A percentile compares a stretch with the other conserved stretches of the same genome.
Conservation (phyloP, 2,888 invertebrate genomes). For the Endomychus coccineus region DNA sequence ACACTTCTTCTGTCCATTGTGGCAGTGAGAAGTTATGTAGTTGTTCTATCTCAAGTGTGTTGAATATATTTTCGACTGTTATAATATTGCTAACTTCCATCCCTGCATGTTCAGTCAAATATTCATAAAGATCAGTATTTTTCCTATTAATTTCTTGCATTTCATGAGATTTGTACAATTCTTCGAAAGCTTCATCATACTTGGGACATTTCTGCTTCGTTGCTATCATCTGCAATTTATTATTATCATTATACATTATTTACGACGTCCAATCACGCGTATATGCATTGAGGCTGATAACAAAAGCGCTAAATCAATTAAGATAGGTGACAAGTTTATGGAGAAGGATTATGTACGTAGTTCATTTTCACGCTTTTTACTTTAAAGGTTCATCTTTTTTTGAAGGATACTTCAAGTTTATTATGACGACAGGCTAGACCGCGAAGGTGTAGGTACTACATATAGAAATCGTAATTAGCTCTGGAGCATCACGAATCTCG, state of each 20-base stretch:
- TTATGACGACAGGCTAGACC: no score
- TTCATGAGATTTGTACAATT: conserved; percentile 47
- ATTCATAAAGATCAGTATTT: conserved; percentile 55
- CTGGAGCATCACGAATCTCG: no score
- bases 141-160: conserved; percentile 47
- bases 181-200: conserved; percentile 47
- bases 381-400: no score
- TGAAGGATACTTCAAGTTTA: no score
- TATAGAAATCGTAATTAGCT: no score
- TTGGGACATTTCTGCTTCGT: conserved; percentile 50
- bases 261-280: no score
- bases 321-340: background rate
- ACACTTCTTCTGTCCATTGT: conserved; percentile 63
- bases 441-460: no score
- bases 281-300: no score
- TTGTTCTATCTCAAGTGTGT: conserved; percentile 59
- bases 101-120: conserved; percentile 53
- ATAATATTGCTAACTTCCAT: conserved; percentile 51
- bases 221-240: conserved; percentile 39
- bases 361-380: no score
- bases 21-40: conserved; percentile 64
- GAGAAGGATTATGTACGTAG: background rate
- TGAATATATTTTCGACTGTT: conserved; percentile 65
- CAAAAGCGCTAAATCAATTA: no score
- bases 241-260: no score